A percentile compares a stretch with the other conserved stretches of the same genome.
phyloP scores from a whole-genome alignment of 1,140 invertebrate species.

The Neodiprion pinetum region DNA sequence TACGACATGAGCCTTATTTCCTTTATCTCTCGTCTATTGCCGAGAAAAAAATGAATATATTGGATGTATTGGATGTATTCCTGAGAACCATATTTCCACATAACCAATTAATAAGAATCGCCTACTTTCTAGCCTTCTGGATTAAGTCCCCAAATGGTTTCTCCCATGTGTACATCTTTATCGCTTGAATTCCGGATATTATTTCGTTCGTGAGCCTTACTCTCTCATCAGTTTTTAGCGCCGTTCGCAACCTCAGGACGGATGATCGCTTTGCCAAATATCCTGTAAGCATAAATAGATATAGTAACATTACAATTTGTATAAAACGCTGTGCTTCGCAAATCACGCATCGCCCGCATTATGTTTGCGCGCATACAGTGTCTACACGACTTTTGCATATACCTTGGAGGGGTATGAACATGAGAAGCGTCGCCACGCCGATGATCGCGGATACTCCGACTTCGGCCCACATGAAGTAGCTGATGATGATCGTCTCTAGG shows the following conservation, averaged over 20 bases:
- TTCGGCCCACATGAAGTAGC: constrained; percentile 78
- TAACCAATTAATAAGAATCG: constrained; percentile 46
- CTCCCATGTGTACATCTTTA: constrained; percentile 94
- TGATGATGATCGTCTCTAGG: constrained; percentile 75
- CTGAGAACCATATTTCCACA: constrained; percentile 11
- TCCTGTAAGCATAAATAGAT: constrained; percentile 50
- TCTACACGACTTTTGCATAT: too few species aligned
- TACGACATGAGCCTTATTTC: constrained; percentile 73
- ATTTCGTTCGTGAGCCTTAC: constrained; percentile 87
- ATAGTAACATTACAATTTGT: constrained; percentile 23
- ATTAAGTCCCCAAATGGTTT: constrained; percentile 79
- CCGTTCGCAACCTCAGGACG: constrained; percentile 63
- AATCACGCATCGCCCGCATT: too few species aligned
- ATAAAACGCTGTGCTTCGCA: not conserved
- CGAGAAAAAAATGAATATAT: constrained; percentile 13
- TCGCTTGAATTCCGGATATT: constrained; percentile 79
- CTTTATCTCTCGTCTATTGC: constrained; percentile 68
- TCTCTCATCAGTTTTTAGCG: constrained; percentile 80
- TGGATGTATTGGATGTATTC: not conserved
- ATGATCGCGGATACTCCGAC: constrained; percentile 77
- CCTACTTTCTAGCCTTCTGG: constrained; percentile 59
- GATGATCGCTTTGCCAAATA: constrained; percentile 76
- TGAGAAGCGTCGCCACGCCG: constrained; percentile 79
- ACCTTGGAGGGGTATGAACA: constrained; percentile 87
- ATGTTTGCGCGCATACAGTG: too few species aligned